Base-by-base conservation (phyloP, 2,113 vertebrate species). In the Perognathus longimembris region DNA sequence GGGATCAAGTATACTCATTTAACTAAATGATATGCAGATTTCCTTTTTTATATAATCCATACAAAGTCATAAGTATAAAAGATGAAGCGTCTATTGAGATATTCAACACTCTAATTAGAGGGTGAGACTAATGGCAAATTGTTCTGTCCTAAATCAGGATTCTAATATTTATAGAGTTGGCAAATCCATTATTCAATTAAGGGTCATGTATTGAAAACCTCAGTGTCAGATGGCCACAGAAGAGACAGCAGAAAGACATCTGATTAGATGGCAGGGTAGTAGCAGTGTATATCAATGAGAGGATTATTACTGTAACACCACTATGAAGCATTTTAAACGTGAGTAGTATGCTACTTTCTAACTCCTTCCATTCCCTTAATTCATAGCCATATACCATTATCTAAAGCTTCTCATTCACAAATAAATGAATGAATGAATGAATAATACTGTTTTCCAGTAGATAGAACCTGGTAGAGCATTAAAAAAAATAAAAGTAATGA, bases 341-440 rank as follows among this genome's bases (percentile, higher is more conserved):
- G 50, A 4, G 50, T 54, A 81, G 15, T 66, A n/a, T 14, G n/a
- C 59, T 70, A 67, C 17, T 50, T 74, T 93, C 75, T 86, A 74
- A 94, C 78, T 83, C 50, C 54, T 81, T 89, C 74, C 36, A 81
- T 61, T 82, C 34, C 40, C 30, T 92, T 45, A 74, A 61, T 71
- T 93, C n/a, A 89, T 82, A 4, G 81, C 76, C 85, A 88, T 69
- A 85, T 76, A 34, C 92, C 66, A 78, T 59, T 63, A 54, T 20
- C 21, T 66, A 74, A 90, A 54, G 34, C 50, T 32, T 18, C 28
- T 94, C 85, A 67, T 5, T 82, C 57, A 73, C 88, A 92, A 92
- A 91, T 38, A 78, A 70, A 57, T 34, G 80, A 88, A 87, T 85
- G 36, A n/a, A n/a, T n/a, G n/a, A n/a, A n/a, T n/a, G n/a, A n/a